Base-by-base conservation (phyloP, 2,113 vertebrate species). In the Bos javanicus region DNA sequence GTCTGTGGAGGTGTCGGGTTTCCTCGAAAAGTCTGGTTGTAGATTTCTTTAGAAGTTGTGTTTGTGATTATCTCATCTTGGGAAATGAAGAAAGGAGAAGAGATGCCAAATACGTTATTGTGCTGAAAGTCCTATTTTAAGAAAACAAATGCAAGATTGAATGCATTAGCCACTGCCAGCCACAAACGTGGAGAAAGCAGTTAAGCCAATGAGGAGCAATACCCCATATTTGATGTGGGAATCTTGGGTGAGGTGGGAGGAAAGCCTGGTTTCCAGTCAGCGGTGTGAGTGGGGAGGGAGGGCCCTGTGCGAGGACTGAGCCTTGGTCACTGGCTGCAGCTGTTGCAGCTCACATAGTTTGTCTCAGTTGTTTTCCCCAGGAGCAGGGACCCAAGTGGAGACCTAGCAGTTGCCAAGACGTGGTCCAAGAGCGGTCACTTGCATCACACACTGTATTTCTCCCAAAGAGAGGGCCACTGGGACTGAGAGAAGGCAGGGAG, bases 31-130 rank as follows among this genome's bases (percentile, higher is more conserved):
- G 64, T 54, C 48, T 80, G 54, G n/a, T 43, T 71, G 57, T 67
- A 59, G 78, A 95, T 95, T 74, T 87, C 95, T 94, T 84, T 91
- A 95, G 76, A 95, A 95, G 76, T 67, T 87, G 19, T 56, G 12
- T 84, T 76, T 84, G 71, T 52, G 80, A 96, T 96, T 89, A 93
- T 78, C 71, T 98, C 90, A 96, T 81, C 54, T 19, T 28, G 81
- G 85, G 85, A 90, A 94, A 92, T 3, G 15, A 93, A 43, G 64
- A 64, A 90, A 88, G 71, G 39, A 59, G 60, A 91, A 89, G 57
- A 90, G 76, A 43, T 43, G 84, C 84, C 88, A 81, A n/a, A 23
- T 90, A 16, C 5, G 59, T 87, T 81, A 84, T 94, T 95, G 59
- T 76, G 87, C 87, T 90, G 17, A 92, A 82, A 52, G 71, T 80